Conservation (phyloP, 2,888 invertebrate species). For the Hecatera dysodea region DNA sequence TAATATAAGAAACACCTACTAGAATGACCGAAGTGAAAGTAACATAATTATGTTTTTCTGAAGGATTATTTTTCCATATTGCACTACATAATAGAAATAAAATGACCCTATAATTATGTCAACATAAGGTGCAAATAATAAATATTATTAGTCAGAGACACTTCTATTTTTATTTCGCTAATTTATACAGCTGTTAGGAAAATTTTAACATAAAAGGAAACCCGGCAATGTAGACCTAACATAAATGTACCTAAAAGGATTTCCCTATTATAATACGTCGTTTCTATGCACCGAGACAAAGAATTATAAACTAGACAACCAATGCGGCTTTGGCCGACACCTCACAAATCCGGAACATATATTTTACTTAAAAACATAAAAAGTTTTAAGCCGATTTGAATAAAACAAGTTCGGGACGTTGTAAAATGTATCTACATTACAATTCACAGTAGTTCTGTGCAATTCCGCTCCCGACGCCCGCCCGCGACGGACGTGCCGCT, state of each 20-base stretch:
- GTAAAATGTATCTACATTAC: constrained; percentile 3
- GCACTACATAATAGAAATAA: background rate
- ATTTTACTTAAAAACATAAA: constrained; percentile 9
- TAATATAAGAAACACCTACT: background rate
- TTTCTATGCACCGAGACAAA: constrained; percentile 51
- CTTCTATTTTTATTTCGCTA: constrained; percentile 22
- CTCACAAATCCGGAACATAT: constrained; percentile 6
- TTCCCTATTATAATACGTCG: constrained; percentile 68
- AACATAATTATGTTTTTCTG: background rate
- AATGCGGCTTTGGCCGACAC: background rate
- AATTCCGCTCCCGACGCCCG: no score
- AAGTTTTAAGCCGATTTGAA: constrained; percentile 24
- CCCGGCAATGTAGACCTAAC: constrained; percentile 32
- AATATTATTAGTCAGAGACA: constrained; percentile 35
- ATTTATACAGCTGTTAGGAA: constrained; percentile 35
- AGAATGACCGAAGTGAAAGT: constrained; percentile 21
- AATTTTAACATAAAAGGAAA: constrained; percentile 52
- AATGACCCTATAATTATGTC: constrained; percentile 3
- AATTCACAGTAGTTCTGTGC: no score
- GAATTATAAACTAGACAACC: constrained; percentile 25
- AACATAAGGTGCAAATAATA: constrained; percentile 15
- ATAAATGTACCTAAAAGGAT: constrained; percentile 66
- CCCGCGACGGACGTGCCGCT: no score
- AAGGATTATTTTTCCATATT: constrained; percentile 15
- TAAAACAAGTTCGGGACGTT: constrained; percentile 9